These are phyloP conservation scores for Amphilophus citrinellus DNA, from an alignment of 2,113 vertebrate genomes.

Conservation along the genomic window DNA sequence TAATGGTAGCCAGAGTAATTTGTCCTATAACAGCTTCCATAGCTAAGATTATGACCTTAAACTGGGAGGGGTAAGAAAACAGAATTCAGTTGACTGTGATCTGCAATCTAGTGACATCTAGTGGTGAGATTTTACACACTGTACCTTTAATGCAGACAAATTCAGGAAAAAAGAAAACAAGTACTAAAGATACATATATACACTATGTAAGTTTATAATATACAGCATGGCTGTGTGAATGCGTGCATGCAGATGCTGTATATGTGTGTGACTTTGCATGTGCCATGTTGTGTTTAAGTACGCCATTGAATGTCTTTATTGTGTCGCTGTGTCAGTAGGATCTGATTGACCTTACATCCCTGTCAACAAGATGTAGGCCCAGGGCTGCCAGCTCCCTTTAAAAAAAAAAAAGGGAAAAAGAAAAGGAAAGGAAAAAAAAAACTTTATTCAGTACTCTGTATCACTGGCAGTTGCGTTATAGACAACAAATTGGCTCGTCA, in stretches of 20 bases:
- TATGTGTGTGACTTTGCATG: neutral
- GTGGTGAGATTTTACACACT: neutral
- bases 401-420: neutral
- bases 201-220: neutral
- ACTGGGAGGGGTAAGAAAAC: neutral
- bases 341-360: constrained; percentile 57
- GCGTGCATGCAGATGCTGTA: neutral
- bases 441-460: constrained; percentile 59
- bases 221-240: neutral
- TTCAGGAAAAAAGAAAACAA: neutral
- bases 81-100: neutral
- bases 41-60: neutral
- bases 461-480: constrained; percentile 47
- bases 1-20: fast-evolving
- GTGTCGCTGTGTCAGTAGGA: constrained; percentile 41
- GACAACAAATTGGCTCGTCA: constrained; percentile 82
- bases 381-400: constrained; percentile 9
- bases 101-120: neutral
- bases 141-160: neutral
- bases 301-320: neutral
- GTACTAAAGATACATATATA: neutral
- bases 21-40: neutral
- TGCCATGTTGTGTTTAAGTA: neutral
- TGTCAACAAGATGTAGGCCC: constrained; percentile 72
- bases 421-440: neutral